A percentile compares a stretch with the other conserved stretches of the same genome.
These are phyloP conservation scores for Prietella phreatophila DNA, from an alignment of 2,113 vertebrate genomes.

Conservation along the genomic window DNA sequence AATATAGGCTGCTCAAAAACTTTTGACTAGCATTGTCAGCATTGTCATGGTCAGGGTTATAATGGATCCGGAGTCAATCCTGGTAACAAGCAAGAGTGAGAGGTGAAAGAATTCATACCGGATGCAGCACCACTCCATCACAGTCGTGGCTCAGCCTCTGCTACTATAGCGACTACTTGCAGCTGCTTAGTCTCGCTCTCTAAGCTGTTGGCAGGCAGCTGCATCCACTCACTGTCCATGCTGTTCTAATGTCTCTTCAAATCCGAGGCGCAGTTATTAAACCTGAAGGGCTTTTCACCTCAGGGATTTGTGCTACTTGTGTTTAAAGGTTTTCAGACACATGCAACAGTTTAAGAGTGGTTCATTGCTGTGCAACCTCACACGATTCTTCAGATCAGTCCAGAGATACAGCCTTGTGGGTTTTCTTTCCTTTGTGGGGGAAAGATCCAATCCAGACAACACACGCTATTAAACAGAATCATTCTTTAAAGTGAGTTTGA, in stretches of 20 bases:
- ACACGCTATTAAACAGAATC: not conserved
- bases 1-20: not conserved
- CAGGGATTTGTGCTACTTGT: slow-evolving; percentile 95
- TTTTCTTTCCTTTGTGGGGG: too few relatives aligned
- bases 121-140: not conserved
- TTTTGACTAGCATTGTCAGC: not conserved
- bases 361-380: slow-evolving; percentile 94
- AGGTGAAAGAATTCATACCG: not conserved
- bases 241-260: slow-evolving; percentile 98
- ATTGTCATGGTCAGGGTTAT: not conserved
- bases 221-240: slow-evolving; percentile 97
- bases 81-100: not conserved
- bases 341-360: slow-evolving; percentile 92
- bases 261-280: slow-evolving; percentile 93
- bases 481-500: not conserved
- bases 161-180: slow-evolving; percentile 85
- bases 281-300: slow-evolving; percentile 96
- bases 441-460: not conserved
- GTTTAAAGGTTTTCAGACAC: slow-evolving; percentile 98
- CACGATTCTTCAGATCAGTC: slow-evolving; percentile 90
- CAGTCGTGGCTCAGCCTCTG: slow-evolving; percentile 83
- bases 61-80: not conserved
- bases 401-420: not conserved
- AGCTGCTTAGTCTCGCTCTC: slow-evolving; percentile 83
- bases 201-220: slow-evolving; percentile 82